These are phyloP conservation scores for Dinoponera quadriceps DNA, from an alignment of 1,140 invertebrate species.

Conservation along the genomic window DNA sequence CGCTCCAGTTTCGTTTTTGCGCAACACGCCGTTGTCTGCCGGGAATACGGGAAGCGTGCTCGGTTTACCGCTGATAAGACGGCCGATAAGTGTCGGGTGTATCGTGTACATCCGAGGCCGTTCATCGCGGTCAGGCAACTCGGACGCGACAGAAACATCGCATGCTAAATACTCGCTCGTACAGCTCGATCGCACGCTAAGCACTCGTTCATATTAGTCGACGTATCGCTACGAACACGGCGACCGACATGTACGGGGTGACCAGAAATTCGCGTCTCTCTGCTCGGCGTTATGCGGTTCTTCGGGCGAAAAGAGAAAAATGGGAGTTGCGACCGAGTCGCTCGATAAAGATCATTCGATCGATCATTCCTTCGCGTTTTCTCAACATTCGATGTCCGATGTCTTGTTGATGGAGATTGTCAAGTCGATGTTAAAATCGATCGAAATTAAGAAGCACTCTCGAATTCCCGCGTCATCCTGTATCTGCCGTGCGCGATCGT, in stretches of 20 bases:
- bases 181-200: conserved; percentile 40
- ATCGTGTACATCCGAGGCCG: conserved; percentile 7
- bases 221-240: neutral
- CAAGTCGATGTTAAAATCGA: no score
- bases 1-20: conserved; percentile 26
- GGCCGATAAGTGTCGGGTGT: conserved; percentile 20
- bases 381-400: neutral
- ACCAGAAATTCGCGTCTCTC: neutral
- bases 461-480: no score
- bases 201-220: conserved; percentile 37
- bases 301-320: no score
- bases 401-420: neutral
- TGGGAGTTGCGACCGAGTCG: no score
- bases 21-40: conserved; percentile 40
- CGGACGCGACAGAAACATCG: conserved; percentile 46
- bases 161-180: conserved; percentile 45
- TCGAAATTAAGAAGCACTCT: no score
- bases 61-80: conserved; percentile 38
- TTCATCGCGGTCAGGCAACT: conserved; percentile 40
- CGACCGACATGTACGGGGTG: conserved; percentile 7
- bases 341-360: neutral
- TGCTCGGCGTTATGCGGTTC: no score
- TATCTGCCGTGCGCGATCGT: neutral
- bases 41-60: conserved; percentile 19
- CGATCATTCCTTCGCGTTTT: neutral